Evolutionary conservation across 2,888 invertebrate genomes (phyloP).

Genomic region (Drosophila phalerata): DNA sequence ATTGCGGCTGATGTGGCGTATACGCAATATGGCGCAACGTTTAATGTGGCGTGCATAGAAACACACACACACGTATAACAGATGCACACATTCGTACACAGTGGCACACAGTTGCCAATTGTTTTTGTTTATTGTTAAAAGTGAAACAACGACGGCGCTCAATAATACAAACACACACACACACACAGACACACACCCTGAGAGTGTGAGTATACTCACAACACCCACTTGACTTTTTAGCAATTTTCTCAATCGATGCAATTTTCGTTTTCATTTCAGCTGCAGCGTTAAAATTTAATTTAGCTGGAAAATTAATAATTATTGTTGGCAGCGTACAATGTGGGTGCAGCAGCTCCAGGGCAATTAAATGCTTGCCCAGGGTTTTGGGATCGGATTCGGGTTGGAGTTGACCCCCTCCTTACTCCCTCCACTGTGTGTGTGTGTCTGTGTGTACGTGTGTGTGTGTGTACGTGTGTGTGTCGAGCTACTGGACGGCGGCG

Average conservation of each 20-base stretch:
- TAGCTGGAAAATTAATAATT: conserved; percentile 81
- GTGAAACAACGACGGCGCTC: conserved; percentile 52
- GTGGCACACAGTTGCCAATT: conserved; percentile 40
- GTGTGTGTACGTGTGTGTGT: conserved; percentile 21
- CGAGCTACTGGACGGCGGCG: conserved; percentile 59
- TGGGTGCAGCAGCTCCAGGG: conserved; percentile 68
- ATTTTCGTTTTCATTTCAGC: conserved; percentile 73
- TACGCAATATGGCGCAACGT: conserved; percentile 61
- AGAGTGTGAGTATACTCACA: not conserved
- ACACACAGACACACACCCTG: conserved; percentile 8
- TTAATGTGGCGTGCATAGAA: conserved; percentile 8
- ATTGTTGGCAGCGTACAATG: conserved; percentile 71
- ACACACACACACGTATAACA: not conserved
- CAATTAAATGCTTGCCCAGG: conserved; percentile 22
- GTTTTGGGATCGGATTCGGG: conserved; percentile 6
- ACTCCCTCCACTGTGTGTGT: not conserved
- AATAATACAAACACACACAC: conserved; percentile 44
- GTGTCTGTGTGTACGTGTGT: not conserved
- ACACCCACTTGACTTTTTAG: conserved; percentile 43
- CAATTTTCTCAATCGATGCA: conserved; percentile 73
- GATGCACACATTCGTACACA: conserved; percentile 8
- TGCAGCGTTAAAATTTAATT: conserved; percentile 73
- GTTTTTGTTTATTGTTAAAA: conserved; percentile 64
- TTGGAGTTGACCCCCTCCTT: conserved; percentile 8
- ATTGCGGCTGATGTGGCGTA: conserved; percentile 58